Base-by-base conservation (phyloP, 2,113 vertebrate species). In the Nibea coibor region DNA sequence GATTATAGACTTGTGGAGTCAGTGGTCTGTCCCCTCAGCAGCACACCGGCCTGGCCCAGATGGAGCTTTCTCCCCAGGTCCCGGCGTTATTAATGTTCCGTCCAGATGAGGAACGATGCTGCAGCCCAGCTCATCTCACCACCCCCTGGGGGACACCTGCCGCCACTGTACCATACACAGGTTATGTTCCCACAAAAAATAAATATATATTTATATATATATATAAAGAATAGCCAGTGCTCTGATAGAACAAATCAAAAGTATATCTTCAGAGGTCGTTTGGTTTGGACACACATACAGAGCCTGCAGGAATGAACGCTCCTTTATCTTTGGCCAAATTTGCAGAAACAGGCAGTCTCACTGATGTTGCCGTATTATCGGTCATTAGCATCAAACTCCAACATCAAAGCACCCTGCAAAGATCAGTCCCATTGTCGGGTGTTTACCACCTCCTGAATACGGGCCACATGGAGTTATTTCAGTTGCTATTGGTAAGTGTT, bases 51-150 rank as follows among this genome's bases (percentile, higher is more conserved):
- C 83, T 88, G 87, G 92, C 93, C 94, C 95, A 96, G 93, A 96
- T 96, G 95, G 96, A 94, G 89, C 91, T 92, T 92, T 86, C 92
- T 96, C 94, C 95, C 93, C 94, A 88, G 94, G 93, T 92, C 94
- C 89, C 83, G 1, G 20, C 54, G 79, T 96, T 97, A 96, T 96
- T 97, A 98, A 97, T 96, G 95, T 87, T 84, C 93, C 96, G 92
- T 96, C 95, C 93, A 82, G 93, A 94, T 96, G 95, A 97, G 94
- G 96, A 96, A 97, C 35, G 89, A 96, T 94, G 88, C 89, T 81
- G 80, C 48, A 85, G 67, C 89, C 86, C 91, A 90, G 95, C 96
- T 95, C 96, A 96, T 96, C 95, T 94, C 87, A 75, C 89, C 72
- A 15, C 59, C 93, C 93, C 80, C 93, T 86, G 92, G 91, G 94